Percentiles rank a stretch among this genome's conserved stretches.
These are phyloP conservation scores for Nudaria mundana DNA, from an alignment of 2,888 invertebrate species.

Conservation along the genomic window DNA sequence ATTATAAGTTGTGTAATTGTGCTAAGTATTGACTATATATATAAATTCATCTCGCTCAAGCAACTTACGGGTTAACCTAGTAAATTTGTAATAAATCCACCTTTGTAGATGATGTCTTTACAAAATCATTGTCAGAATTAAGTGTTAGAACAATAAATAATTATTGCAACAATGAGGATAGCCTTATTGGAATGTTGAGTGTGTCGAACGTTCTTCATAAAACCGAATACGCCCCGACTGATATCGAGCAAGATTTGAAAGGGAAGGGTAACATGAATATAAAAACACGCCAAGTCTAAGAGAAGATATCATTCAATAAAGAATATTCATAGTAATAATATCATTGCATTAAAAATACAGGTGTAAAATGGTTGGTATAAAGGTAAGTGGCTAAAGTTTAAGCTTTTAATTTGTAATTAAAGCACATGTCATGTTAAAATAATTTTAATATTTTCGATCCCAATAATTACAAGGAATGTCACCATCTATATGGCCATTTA, in stretches of 20 bases:
- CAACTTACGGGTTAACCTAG: no score
- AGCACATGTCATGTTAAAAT: no score
- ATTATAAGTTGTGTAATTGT: no score
- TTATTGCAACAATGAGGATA: slow-evolving; percentile 47
- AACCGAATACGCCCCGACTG: slow-evolving; percentile 38
- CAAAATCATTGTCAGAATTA: slow-evolving; percentile 31
- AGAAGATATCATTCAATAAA: slow-evolving; percentile 43
- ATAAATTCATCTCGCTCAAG: no score
- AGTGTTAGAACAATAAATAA: slow-evolving; percentile 39
- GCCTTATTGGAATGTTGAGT: slow-evolving; percentile 41
- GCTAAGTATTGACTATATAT: no score
- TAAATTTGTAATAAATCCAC: slow-evolving; percentile 12
- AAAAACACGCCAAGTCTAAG: slow-evolving; percentile 42
- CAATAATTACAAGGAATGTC: no score
- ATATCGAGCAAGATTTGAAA: slow-evolving; percentile 43
- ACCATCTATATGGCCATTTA: no score
- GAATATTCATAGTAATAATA: slow-evolving; percentile 29
- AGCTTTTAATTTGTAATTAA: no score
- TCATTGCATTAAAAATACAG: slow-evolving; percentile 10
- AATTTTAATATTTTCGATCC: no score
- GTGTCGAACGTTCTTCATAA: slow-evolving; percentile 34
- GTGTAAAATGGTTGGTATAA: slow-evolving; percentile 32
- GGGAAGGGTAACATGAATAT: slow-evolving; percentile 49
- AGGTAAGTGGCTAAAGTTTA: slow-evolving; percentile 36
- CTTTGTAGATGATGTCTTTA: slow-evolving; percentile 30